Percentiles rank a stretch among this genome's conserved stretches.
Evolutionary conservation across 1,140 invertebrate genomes (phyloP).

Genomic region (Scaptomyza montana): DNA sequence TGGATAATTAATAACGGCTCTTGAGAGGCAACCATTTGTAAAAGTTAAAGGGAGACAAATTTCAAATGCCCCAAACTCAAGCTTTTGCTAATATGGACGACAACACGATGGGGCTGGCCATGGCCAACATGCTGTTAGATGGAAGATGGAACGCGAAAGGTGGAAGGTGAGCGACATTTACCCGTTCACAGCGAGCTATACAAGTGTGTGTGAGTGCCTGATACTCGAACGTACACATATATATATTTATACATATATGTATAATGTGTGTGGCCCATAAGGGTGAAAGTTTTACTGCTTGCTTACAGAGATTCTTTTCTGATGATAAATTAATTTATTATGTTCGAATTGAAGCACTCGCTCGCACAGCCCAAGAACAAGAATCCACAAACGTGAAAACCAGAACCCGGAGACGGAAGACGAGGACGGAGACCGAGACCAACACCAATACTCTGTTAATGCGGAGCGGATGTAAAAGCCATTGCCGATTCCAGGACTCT

Average conservation of each 20-base stretch:
- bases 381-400: constrained; percentile 15
- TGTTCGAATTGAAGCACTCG: constrained; percentile 79
- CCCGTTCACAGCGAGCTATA: constrained; percentile 57
- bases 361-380: constrained; percentile 32
- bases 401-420: constrained; percentile 23
- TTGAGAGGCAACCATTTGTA: neutral
- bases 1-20: constrained; percentile 2
- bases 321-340: constrained; percentile 83
- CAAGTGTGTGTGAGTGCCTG: constrained; percentile 50
- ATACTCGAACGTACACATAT: constrained; percentile 11
- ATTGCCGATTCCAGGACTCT: constrained; percentile 25
- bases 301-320: constrained; percentile 80
- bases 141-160: constrained; percentile 1
- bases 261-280: constrained; percentile 38
- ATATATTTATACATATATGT: constrained; percentile 26
- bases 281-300: constrained; percentile 79
- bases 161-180: constrained; percentile 19
- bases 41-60: constrained; percentile 3
- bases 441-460: constrained; percentile 46
- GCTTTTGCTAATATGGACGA: constrained; percentile 9
- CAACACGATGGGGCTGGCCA: neutral
- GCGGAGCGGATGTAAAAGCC: constrained; percentile 55
- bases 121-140: neutral
- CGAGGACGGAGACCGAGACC: neutral
- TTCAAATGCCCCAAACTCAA: neutral